Base-by-base conservation (phyloP, 2,888 invertebrate species). In the Thumatha senex region DNA sequence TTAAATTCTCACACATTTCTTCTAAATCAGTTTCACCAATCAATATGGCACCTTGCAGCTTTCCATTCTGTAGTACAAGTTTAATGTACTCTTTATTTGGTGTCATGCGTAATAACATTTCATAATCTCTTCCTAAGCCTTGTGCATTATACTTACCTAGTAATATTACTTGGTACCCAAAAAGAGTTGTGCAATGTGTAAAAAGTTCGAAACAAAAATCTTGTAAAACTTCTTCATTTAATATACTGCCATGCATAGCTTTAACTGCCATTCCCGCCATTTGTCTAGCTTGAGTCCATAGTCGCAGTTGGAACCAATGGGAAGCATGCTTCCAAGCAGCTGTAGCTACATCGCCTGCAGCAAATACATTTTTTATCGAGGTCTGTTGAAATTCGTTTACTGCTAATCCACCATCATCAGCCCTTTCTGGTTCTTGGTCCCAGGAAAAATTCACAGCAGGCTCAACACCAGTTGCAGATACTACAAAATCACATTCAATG, bases 191-290 rank as follows among this genome's bases (percentile, higher is more conserved):
- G 13, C 98, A 97, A 86, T 99, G 99, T 0, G 98, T 96, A 78
- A 99, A 99, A 33, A 99, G 86, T 87, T 99, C 99, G 89, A 99
- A 99, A 80, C 98, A 98, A 82, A 99, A 98, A 82, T 99, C 99
- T 86, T 96, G 96, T 49, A 95, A 86, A 11, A 96, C 92, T 60
- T 92, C 91, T 82, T 96, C 94, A 7, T 93, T 89, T 10, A 84
- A 92, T 7, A 93, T 75, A 58, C 86, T 86, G 0, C 93, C 94
- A 56, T 94, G 93, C 97, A 99, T 99, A 51, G 96, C 95, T 80
- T 96, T 96, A 0, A 98, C 99, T 18, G 97, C 98, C 92, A 97
- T 98, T 48, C 94, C 93, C 9, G 99, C 99, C 98, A 99, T 99
- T 86, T 99, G 98, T 48, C 98, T 92, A 0, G 99, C 99, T 87